A percentile compares a stretch with the other conserved stretches of the same genome.
Evolutionary conservation across 2,888 invertebrate species (phyloP).

Genomic region (Euplexia lucipara): DNA sequence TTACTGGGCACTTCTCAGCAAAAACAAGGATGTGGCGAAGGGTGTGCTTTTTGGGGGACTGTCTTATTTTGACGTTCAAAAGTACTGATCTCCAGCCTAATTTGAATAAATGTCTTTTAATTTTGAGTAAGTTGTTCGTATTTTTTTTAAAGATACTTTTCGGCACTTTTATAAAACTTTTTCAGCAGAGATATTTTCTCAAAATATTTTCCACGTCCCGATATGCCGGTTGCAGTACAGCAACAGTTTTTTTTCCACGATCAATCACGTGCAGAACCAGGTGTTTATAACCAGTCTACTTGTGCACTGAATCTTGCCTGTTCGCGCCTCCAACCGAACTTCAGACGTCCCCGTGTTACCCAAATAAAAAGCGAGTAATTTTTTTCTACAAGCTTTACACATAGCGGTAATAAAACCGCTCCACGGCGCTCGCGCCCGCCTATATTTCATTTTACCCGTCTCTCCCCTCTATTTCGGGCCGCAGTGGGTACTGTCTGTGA

Average conservation of each 20-base stretch:
- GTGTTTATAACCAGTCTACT: conserved; percentile 51
- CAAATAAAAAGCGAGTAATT: conserved; percentile 84
- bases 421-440: conserved; percentile 76
- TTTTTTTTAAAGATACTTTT: too few relatives aligned
- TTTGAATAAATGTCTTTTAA: too few relatives aligned
- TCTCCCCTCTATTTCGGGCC: conserved; percentile 65
- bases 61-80: too few relatives aligned
- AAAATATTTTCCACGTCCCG: not conserved
- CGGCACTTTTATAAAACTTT: too few relatives aligned
- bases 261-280: conserved; percentile 50
- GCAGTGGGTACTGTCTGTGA: conserved; percentile 74
- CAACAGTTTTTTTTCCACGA: conserved; percentile 13
- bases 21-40: too few relatives aligned
- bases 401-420: conserved; percentile 87
- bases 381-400: conserved; percentile 87
- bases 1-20: too few relatives aligned
- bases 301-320: conserved; percentile 45
- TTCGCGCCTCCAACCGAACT: conserved; percentile 50
- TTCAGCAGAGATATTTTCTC: not conserved
- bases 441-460: conserved; percentile 86
- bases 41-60: too few relatives aligned
- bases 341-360: conserved; percentile 65
- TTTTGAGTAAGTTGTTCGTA: too few relatives aligned
- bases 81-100: too few relatives aligned
- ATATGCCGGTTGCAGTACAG: not conserved